Evolutionary conservation across 2,888 invertebrate species (phyloP), one percentile per base, ranked within the genome.

Genomic region (Orthosia incerta): DNA sequence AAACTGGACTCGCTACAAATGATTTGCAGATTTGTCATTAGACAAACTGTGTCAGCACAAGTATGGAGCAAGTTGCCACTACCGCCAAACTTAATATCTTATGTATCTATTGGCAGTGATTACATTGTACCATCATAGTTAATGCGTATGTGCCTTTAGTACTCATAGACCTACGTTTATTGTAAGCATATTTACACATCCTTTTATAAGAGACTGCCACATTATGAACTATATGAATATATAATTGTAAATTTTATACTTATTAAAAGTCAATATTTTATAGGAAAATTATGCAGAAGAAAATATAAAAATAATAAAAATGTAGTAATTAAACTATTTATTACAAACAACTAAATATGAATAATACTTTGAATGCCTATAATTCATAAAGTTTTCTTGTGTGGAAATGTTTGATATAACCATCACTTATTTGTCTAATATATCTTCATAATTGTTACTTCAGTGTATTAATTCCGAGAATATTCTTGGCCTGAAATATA

Each of bases 1-100:
- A 97, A 96, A 96, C 95, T 91, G 96, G 97, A 93, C 96, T 97
- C 89, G 87, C 90, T 98, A 87, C 97, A 98, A 94, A 97, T 97
- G 95, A 97, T 98, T 86, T 98, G 98, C 92, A 97, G 98, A 87
- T 98, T 98, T 96, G 97, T 98, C 46, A 97, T 98, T 86, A 96
- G 98, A 84, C 97, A 97, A 92, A 97, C 97, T 85, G 97, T 97
- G 63, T 94, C 97, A 83, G 95, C 97, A 82, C 97, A 97, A 91
- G 97, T 97, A 88, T 97, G 98, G 93, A 97, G 97, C 86, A 97
- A 97, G 88, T 95, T 98, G 89, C 98, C 98, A 79, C 94, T 98
- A 86, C 97, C 97, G 71, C 94, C 95, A 88, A 96, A 96, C 85
- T 92, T 97, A 83, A 94, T 95, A 88, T 89, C 89, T 73, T 96